Percentiles rank a stretch among this genome's conserved stretches.
Conservation (phyloP, 2,888 invertebrate genomes). For the Erynnis tages region DNA sequence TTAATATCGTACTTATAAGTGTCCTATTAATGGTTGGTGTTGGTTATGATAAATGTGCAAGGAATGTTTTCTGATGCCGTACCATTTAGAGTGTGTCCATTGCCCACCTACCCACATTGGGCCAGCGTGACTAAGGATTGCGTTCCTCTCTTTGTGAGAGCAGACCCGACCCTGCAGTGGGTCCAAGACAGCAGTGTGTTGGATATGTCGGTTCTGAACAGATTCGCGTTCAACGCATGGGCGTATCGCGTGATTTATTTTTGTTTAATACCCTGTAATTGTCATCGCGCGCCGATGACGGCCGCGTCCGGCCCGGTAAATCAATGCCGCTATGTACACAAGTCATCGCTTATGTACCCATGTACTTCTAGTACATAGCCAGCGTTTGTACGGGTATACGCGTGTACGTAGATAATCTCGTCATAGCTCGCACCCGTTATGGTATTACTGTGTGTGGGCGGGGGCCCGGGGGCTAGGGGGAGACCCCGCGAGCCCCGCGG, state of each 20-base stretch:
- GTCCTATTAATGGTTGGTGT: too few species aligned
- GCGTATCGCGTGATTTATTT: slow-evolving; percentile 42
- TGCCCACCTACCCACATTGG: too few species aligned
- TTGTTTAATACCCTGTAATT: slow-evolving; percentile 56
- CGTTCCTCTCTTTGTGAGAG: too few species aligned
- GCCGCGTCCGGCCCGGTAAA: slow-evolving; percentile 69
- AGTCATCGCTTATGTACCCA: slow-evolving; percentile 71
- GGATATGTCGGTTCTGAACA: background rate
- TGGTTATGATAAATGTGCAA: too few species aligned
- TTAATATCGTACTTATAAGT: too few species aligned
- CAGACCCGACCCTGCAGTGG: too few species aligned
- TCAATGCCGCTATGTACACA: slow-evolving; percentile 73
- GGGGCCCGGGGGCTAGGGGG: slow-evolving; percentile 41
- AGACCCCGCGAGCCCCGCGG: slow-evolving; percentile 62
- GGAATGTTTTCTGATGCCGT: too few species aligned
- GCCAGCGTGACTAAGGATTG: too few species aligned
- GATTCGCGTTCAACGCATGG: background rate
- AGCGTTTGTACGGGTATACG: slow-evolving; percentile 65
- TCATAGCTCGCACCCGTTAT: slow-evolving; percentile 81
- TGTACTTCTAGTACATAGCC: slow-evolving; percentile 65
- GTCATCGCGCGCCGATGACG: slow-evolving; percentile 68
- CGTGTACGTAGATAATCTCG: slow-evolving; percentile 79
- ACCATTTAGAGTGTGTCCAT: too few species aligned
- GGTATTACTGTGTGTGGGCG: slow-evolving; percentile 76
- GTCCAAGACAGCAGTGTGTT: too few species aligned